Evolutionary conservation across 2,888 invertebrate species (phyloP), one percentile per base, ranked within the genome.

Genomic region (Cecidostiba fungosa): DNA sequence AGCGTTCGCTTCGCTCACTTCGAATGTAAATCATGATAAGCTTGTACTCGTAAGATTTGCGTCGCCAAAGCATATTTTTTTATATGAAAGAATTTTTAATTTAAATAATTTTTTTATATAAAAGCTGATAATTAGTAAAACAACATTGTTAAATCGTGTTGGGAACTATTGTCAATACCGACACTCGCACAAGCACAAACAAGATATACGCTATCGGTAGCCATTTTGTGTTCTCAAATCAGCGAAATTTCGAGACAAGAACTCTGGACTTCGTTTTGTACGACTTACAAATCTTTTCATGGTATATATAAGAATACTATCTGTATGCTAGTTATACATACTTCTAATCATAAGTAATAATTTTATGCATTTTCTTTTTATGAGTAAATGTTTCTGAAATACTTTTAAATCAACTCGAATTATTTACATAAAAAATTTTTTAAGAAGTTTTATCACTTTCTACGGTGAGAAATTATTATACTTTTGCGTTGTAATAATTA

Each of bases 121-220:
- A 10, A 36, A 36, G 5, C 36, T 39, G 6, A 39, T 6, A 39
- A 39, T 39, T 62, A 10, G 23, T 62, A 12, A 8, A 62, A n/a
- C 62, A 16, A n/a, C 23, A 6, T 62, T 72, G 70, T 72, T 54
- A 16, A 79, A 8, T 4, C 62, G n/a, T 76, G 69, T n/a, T 59
- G 4, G 23, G 32, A 77, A 82, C 43, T 16, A 54, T 23, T n/a
- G 8, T 14, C 66, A 66, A 54, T 36, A 84, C 76, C 70, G 50
- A 80, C 79, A 50, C 43, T 59, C 80, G 23, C 80, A 80, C 19
- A 80, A 36, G n/a, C n/a, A 29, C 36, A 39, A 50, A 66, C 3
- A 74, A 54, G n/a, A 72, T 39, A 72, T 50, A 79, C 43, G 36
- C n/a, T 74, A 70, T 79, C 70, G 54, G 70, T 66, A 79, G 43